Conservation (phyloP, 92 coral and sea anemone genomes). For the Metridium senile region DNA sequence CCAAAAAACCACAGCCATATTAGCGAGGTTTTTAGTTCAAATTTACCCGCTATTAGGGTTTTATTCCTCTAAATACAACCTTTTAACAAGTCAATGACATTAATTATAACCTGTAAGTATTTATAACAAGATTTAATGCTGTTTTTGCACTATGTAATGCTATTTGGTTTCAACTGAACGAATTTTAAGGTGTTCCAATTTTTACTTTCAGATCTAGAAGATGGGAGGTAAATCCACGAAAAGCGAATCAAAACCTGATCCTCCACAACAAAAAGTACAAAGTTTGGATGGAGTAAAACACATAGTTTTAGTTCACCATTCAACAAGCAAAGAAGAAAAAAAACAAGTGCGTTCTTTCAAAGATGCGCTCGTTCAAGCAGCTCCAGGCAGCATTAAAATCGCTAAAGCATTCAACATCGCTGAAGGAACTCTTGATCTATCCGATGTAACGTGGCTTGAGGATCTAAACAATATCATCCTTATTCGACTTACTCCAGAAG, state of each 20-base stretch:
- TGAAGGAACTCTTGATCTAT: conserved; percentile 34
- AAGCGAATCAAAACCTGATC: conserved; percentile 2
- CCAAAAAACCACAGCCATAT: conserved; percentile 20
- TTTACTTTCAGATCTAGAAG: no score
- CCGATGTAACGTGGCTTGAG: conserved; percentile 70
- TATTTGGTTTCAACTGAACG: no score
- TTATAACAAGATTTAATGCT: no score
- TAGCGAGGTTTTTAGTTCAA: conserved; percentile 9
- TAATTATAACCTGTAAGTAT: not conserved
- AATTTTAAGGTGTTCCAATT: no score
- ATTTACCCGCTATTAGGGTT: conserved; percentile 13
- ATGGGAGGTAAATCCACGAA: conserved; percentile 31
- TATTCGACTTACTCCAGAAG: conserved; percentile 77
- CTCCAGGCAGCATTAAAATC: conserved; percentile 64
- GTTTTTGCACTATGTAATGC: no score
- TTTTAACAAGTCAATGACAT: no score
- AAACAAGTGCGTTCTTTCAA: conserved; percentile 73
- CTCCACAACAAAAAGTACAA: conserved; percentile 27
- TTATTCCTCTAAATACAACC: conserved; percentile 16
- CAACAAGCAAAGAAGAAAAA: conserved; percentile 39
- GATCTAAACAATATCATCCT: conserved; percentile 68
- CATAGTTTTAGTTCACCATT: conserved; percentile 74
- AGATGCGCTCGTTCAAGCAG: conserved; percentile 68
- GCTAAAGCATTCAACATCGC: conserved; percentile 63
- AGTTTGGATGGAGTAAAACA: conserved; percentile 42